Base-by-base conservation (phyloP, 2,888 invertebrate species). In the Oithona nana region DNA sequence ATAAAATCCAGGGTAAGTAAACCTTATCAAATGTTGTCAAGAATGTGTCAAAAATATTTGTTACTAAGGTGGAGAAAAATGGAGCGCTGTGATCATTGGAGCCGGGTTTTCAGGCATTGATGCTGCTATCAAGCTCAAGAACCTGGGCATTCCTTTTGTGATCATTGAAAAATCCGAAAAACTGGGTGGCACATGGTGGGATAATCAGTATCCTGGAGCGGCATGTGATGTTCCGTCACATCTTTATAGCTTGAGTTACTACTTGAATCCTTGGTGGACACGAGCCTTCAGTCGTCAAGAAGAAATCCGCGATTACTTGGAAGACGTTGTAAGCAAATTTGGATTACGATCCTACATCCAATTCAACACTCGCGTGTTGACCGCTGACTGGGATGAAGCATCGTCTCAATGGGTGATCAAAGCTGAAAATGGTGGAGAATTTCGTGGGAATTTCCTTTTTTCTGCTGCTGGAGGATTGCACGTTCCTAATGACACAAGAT, bases 161-260 rank as follows among this genome's bases (percentile, higher is more conserved):
- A 31, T 59, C 8, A 22, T 59, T 22, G 59, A 59, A 48, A 59
- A 59, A 39, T 31, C 59, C 13, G 26, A 26, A 8, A 16, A 48
- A 16, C 26, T 59, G 28, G 57, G 57, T 3, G 57, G 57, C 26
- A 57, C 57, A 13, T 59, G 59, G 59, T 59, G 48, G 30, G 48
- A 59, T 22, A 59, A 59, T 59, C 28, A 22, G 22, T 59, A 59
- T 22, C 59, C 59, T 59, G 59, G 59, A 16, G 59, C 39, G 16
- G 59, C 59, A 4, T 59, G 59, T 48, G 59, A 59, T 48, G 49
- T 59, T 24, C 39, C 39, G 11, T 31, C 39, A 8, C 59, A 59
- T 48, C 26, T 59, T n/a, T 59, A 59, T 28, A 59, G 59, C 6
- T 59, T 28, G 2, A 22, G 20, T 13, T 57, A 30, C 28, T 57